A percentile compares a stretch with the other conserved stretches of the same genome.
These are phyloP conservation scores for Pluvianellus socialis DNA, from an alignment of 2,113 vertebrate species.

Conservation along the genomic window DNA sequence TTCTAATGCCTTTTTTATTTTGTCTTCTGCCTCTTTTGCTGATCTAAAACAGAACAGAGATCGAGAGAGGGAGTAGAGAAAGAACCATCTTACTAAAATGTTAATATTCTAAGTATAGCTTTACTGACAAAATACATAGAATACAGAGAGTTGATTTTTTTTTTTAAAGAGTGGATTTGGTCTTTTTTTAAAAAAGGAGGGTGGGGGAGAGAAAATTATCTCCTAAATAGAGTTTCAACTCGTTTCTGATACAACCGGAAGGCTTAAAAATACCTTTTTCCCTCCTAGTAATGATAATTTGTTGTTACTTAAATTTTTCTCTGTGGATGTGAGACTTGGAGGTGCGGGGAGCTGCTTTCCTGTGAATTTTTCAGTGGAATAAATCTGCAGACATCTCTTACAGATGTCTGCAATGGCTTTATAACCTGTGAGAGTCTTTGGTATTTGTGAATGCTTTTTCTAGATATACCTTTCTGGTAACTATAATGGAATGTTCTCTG, in stretches of 20 bases:
- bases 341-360: background rate
- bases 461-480: background rate
- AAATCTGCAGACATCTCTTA: background rate
- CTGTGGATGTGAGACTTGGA: background rate
- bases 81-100: background rate
- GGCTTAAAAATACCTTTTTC: background rate
- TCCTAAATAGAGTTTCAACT: background rate
- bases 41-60: constrained; percentile 77
- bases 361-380: background rate
- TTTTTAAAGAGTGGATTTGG: background rate
- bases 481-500: background rate
- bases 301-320: background rate
- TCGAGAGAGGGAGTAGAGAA: background rate
- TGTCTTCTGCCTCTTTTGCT: constrained; percentile 97
- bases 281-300: background rate
- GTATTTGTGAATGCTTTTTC: background rate
- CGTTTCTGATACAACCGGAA: background rate
- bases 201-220: background rate
- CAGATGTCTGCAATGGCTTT: background rate
- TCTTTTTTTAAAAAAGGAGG: background rate
- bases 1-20: constrained; percentile 97
- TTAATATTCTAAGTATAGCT: background rate
- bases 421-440: background rate
- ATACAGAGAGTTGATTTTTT: background rate
- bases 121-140: background rate